Base-by-base conservation (phyloP, 1,140 invertebrate species). In the Steinernema khuongi region DNA sequence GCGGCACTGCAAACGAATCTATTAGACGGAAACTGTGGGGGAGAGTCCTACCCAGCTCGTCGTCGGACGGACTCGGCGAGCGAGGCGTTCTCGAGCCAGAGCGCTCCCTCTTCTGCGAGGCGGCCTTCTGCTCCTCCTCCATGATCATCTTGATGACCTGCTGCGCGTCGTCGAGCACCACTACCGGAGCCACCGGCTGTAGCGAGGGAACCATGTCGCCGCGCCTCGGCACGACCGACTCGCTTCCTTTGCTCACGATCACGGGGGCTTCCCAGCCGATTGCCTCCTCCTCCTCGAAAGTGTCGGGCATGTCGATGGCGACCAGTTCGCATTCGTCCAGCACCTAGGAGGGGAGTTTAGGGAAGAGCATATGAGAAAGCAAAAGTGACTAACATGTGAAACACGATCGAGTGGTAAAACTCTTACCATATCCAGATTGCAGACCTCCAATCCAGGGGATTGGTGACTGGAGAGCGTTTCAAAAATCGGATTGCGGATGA, bases 1-100 rank as follows among this genome's bases (percentile, higher is more conserved):
- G 80, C 0, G 83, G 83, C 33, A 80, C 83, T 72, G 69, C 11
- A 73, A 44, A 4, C 36, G n/a, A 17, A n/a, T 4, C 22, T 4
- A 60, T 7, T 60, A 60, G 50, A 26, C 4, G 7, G 26, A 60
- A 4, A 7, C 7, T 60, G 50, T 41, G 36, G 14, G 7, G 14
- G 11, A 2, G 26, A 14, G 7, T 7, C 4, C 22, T 60, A 60
- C 50, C 50, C 4, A n/a, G 19, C 26, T 60, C 50, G 22, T 60
- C 50, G 50, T 60, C 50, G 2, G 50, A 60, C 4, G 50, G 50
- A 60, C 11, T 17, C 19, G 50, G 50, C 14, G 50, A 60, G 11
- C 50, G 50, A 7, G 50, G 50, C 7, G 50, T n/a, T 22, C 50
- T 11, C 7, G 50, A 60, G 14, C 50, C 26, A 14, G 36, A 41